Evolutionary conservation across 2,888 invertebrate genomes (phyloP).

Genomic region (Apamea sordens): DNA sequence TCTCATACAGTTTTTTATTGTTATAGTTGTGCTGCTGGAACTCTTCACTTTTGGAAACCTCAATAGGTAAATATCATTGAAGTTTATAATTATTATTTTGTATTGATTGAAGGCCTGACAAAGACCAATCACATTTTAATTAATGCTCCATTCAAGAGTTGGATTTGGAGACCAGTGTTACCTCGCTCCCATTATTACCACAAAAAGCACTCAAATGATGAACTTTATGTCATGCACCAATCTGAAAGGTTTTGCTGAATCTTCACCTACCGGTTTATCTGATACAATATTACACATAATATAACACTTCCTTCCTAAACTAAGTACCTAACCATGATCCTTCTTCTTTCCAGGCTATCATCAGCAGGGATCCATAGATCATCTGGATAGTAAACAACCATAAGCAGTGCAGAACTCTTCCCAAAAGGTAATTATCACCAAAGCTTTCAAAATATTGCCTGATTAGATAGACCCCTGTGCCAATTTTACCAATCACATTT

Average conservation of each 20-base stretch:
- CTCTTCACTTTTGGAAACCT: neutral
- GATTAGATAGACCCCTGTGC: constrained; percentile 1
- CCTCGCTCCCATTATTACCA: neutral
- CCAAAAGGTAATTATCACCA: constrained; percentile 42
- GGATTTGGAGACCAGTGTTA: neutral
- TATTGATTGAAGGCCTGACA: neutral
- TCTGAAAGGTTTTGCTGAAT: constrained; percentile 90
- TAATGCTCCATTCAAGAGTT: neutral
- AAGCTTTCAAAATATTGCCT: neutral
- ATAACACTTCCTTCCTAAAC: neutral
- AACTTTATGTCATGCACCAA: constrained; percentile 89
- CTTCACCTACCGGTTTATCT: constrained; percentile 87
- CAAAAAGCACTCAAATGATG: constrained; percentile 77
- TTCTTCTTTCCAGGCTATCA: constrained; percentile 90
- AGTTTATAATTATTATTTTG: neutral
- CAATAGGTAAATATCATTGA: constrained; percentile 47
- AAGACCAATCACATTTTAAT: neutral
- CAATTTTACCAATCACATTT: constrained; percentile 5
- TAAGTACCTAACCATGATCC: neutral
- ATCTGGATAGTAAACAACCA: constrained; percentile 99
- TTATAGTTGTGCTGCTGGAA: constrained; percentile 21
- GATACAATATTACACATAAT: constrained; percentile 64
- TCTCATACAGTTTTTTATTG: constrained; percentile 1
- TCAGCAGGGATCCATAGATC: constrained; percentile 97
- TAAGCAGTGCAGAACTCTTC: constrained; percentile 92